Conservation (phyloP, 2,888 invertebrate species). For the Hydropsyche betteni region DNA sequence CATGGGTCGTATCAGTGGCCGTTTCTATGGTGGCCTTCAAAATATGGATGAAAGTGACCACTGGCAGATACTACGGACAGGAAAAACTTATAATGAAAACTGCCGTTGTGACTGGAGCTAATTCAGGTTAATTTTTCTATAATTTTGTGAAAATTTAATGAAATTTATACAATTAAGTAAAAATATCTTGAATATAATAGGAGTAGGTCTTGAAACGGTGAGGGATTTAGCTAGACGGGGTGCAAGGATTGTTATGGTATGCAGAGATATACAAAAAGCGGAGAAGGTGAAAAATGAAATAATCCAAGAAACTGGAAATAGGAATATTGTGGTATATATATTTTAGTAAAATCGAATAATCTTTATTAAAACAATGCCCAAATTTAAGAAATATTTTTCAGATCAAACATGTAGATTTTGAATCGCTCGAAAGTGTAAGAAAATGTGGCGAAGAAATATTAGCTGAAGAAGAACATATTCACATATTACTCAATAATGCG, state of each 20-base stretch:
- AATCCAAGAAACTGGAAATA: constrained; percentile 59
- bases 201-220: constrained; percentile 66
- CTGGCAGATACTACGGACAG: constrained; percentile 58
- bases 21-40: constrained; percentile 2
- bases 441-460: constrained; percentile 67
- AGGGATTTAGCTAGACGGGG: constrained; percentile 65
- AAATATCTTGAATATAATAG: constrained; percentile 54
- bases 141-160: no score
- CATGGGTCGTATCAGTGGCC: not conserved
- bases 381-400: constrained; percentile 10
- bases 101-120: constrained; percentile 54
- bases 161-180: no score
- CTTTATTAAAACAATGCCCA: no score
- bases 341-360: not conserved
- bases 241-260: constrained; percentile 65
- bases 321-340: constrained; percentile 54
- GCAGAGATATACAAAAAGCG: constrained; percentile 61
- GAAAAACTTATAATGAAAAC: constrained; percentile 57
- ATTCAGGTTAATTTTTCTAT: constrained; percentile 52
- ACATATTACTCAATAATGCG: constrained; percentile 71
- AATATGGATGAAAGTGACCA: constrained; percentile 27
- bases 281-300: constrained; percentile 60
- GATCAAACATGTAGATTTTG: constrained; percentile 58
- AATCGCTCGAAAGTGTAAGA: constrained; percentile 63
- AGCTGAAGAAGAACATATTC: constrained; percentile 63